Base-by-base conservation (phyloP, 2,797 vertebrate species). In the Cephalopachus bancanus region DNA sequence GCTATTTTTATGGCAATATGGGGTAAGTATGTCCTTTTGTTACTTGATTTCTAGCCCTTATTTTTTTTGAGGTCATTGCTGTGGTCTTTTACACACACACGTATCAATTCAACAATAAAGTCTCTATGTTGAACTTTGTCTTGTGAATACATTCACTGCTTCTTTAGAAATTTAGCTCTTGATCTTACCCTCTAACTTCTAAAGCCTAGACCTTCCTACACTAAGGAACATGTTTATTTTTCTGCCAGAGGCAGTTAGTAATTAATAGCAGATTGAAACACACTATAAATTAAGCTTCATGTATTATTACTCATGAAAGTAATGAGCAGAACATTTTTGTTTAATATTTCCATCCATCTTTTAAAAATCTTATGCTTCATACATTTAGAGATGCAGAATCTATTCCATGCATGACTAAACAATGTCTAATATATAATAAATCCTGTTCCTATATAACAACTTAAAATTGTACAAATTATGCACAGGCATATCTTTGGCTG, bases 1-100 rank as follows among this genome's bases (percentile, higher is more conserved):
- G 99, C 99, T 64, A 99, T 99, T 98, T 99, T 99, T 98, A 99
- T 99, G 99, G 99, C 99, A 97, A 99, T 99, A 98, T 99, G 99
- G 99, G 99, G 99, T 99, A 99, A 98, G 99, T 99, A 78, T n/a
- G 16, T 19, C 4, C 80, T 97, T 78, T 90, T 17, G 44, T 78
- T 93, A 79, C 33, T 33, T 26, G 60, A 30, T 91, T 94, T 62
- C 62, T 71, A 69, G 12, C 16, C 20, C 51, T 62, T 7, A 30
- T 67, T 85, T 85, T 44, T 44, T 86, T 80, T 92, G 60, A 76
- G 1, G 22, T n/a, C 81, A 5, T 78, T 51, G 3, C 14, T 85
- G 1, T 72, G 11, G 44, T 71, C 7, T 62, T 62, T 81, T 16
- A 37, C 28, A 10, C 1, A 5, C 37, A 7, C 24, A 22, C 28